phyloP scores from a whole-genome alignment of 2,888 invertebrate species.

The Mylabris sibirica region DNA sequence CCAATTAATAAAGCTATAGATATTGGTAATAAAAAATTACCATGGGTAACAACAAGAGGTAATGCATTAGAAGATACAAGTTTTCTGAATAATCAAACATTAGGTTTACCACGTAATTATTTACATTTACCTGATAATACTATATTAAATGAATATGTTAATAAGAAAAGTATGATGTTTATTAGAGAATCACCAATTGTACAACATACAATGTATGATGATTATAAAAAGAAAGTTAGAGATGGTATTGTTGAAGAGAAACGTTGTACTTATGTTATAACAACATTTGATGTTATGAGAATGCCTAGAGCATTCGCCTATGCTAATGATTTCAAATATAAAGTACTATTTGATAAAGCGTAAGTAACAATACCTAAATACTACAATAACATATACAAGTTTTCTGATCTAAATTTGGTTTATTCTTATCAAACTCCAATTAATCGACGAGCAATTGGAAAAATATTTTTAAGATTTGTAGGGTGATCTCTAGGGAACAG shows the following conservation, averaged over 20 bases:
- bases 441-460: too few species aligned
- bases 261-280: slow-evolving; percentile 80
- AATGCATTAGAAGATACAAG: slow-evolving; percentile 69
- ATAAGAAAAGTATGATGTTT: slow-evolving; percentile 65
- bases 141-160: slow-evolving; percentile 62
- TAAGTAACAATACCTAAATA: slow-evolving; percentile 63
- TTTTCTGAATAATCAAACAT: background rate
- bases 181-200: slow-evolving; percentile 76
- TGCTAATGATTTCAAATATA: slow-evolving; percentile 68
- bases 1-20: slow-evolving; percentile 77
- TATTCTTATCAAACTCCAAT: too few species aligned
- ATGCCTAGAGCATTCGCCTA: slow-evolving; percentile 78
- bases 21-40: slow-evolving; percentile 66
- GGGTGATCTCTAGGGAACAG: too few species aligned
- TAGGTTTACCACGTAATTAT: slow-evolving; percentile 18
- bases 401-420: too few species aligned
- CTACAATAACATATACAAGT: too few species aligned
- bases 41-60: slow-evolving; percentile 74
- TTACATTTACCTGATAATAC: slow-evolving; percentile 50
- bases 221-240: slow-evolving; percentile 71
- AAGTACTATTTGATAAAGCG: slow-evolving; percentile 72
- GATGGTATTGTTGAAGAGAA: slow-evolving; percentile 64
- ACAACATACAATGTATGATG: slow-evolving; percentile 73
- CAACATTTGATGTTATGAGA: slow-evolving; percentile 72
- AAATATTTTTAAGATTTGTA: too few species aligned